phyloP scores from a whole-genome alignment of 2,888 invertebrate genomes.

The Cerceris ruficornis region DNA sequence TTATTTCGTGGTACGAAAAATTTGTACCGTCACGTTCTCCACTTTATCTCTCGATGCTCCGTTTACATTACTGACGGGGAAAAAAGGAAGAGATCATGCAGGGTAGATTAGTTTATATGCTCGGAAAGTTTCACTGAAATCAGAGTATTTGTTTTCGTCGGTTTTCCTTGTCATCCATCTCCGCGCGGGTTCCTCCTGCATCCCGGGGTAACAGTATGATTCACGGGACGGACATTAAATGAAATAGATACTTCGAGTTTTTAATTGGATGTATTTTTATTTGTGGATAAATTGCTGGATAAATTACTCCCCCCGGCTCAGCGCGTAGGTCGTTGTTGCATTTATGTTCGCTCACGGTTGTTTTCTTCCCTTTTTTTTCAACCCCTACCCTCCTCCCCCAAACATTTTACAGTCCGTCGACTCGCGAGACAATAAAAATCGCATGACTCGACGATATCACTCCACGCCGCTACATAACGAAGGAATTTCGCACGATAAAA shows the following conservation, averaged over 20 bases:
- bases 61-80: background rate
- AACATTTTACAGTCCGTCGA: constrained; percentile 67
- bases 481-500: constrained; percentile 59
- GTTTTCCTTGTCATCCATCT: constrained; percentile 28
- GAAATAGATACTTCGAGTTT: constrained; percentile 51
- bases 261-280: constrained; percentile 58
- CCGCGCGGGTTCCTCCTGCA: constrained; percentile 8
- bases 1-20: too few species aligned
- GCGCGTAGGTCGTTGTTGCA: constrained; percentile 69
- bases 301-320: constrained; percentile 56
- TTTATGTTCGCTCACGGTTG: constrained; percentile 47
- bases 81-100: constrained; percentile 18
- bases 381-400: constrained; percentile 9
- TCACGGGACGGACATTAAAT: constrained; percentile 36
- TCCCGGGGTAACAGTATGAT: constrained; percentile 34
- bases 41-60: background rate
- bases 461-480: constrained; percentile 46
- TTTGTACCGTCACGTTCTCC: too few species aligned
- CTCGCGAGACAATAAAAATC: constrained; percentile 69
- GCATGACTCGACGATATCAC: constrained; percentile 64
- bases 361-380: constrained; percentile 53
- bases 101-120: constrained; percentile 25
- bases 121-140: constrained; percentile 25
- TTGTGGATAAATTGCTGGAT: constrained; percentile 43
- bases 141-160: constrained; percentile 16